These are phyloP conservation scores for Holacanthella duospinosa DNA, from an alignment of 2,888 invertebrate genomes.

Conservation along the genomic window DNA sequence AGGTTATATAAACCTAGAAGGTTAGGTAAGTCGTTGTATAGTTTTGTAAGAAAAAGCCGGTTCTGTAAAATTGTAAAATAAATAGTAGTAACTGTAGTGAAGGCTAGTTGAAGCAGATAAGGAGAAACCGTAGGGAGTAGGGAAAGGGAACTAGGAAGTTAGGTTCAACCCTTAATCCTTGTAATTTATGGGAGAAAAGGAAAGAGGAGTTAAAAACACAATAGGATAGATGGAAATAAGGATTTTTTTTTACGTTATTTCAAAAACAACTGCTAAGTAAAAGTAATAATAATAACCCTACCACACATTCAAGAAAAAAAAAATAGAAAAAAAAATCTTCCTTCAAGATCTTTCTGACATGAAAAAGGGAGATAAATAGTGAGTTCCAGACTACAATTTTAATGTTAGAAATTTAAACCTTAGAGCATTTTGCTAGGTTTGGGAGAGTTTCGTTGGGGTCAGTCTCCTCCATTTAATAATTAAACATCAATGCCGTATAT, in stretches of 20 bases:
- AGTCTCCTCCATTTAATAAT: too few species aligned
- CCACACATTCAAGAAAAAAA: neutral
- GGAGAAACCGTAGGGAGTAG: neutral
- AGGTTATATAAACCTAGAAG: too few species aligned
- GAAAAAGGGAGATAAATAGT: too few species aligned
- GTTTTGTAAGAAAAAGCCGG: too few species aligned
- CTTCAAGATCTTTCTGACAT: neutral
- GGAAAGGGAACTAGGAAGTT: neutral
- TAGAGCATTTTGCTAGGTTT: too few species aligned
- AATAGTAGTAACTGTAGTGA: neutral
- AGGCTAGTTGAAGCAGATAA: neutral
- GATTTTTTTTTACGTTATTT: neutral
- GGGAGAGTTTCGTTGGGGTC: too few species aligned
- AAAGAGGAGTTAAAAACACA: neutral
- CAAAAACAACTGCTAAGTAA: neutral
- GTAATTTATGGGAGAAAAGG: neutral
- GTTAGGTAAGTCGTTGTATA: too few species aligned
- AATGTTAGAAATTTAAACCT: too few species aligned
- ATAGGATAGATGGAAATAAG: neutral
- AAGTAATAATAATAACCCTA: neutral
- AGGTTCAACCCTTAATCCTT: conserved; percentile 1
- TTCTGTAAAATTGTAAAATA: too few species aligned
- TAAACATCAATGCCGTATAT: too few species aligned
- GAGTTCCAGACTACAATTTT: too few species aligned
- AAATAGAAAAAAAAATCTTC: neutral